Percentiles rank a stretch among this genome's conserved stretches.
Conservation (phyloP, 2,113 vertebrate species). For the Bubo bubo region DNA sequence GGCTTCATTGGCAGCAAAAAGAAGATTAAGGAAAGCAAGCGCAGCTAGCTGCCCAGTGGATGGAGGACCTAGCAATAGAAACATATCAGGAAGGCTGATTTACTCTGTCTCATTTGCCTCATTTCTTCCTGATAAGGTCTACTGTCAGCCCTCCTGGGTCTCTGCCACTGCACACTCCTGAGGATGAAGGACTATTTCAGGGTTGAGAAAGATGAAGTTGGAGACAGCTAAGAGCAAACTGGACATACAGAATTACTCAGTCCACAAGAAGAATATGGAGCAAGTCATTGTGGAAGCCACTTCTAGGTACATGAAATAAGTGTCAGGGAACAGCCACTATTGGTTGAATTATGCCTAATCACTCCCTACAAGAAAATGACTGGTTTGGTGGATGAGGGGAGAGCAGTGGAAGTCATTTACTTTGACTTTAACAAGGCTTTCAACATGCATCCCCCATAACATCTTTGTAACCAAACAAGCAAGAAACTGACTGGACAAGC, state of each 20-base stretch:
- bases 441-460: fast-evolving
- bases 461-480: neutral
- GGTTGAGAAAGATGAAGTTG: neutral
- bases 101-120: neutral
- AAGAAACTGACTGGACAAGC: neutral
- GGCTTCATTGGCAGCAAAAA: neutral
- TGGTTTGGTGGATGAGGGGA: neutral
- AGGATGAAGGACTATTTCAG: neutral
- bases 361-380: neutral
- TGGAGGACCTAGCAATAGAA: neutral
- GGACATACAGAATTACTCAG: neutral
- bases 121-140: neutral
- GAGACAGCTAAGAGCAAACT: neutral
- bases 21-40: neutral
- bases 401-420: neutral
- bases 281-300: neutral
- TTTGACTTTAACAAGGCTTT: neutral
- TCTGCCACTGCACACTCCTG: neutral
- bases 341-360: neutral
- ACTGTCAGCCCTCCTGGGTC: neutral
- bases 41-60: neutral
- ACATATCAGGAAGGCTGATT: neutral
- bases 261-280: neutral
- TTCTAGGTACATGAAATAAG: neutral
- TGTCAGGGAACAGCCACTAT: neutral